phyloP scores from a whole-genome alignment of 2,888 invertebrate species.

The Eupeodes luniger region DNA sequence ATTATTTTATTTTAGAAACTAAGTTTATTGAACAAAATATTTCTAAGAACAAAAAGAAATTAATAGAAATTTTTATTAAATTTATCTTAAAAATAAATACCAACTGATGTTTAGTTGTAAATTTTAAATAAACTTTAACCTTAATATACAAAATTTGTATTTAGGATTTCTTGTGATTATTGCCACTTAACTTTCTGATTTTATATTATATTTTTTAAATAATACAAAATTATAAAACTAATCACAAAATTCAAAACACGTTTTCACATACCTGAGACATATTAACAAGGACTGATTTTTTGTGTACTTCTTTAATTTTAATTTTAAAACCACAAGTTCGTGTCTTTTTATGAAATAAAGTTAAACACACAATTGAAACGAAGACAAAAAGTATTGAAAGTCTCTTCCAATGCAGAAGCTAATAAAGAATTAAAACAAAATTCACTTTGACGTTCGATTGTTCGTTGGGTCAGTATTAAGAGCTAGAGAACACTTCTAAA shows the following conservation, averaged over 20 bases:
- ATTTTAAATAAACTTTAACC: too few species aligned
- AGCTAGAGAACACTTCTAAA: slow-evolving; percentile 65
- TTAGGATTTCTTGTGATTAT: too few species aligned
- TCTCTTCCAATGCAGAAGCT: background rate
- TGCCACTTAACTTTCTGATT: too few species aligned
- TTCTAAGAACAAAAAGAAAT: too few species aligned
- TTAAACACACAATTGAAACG: slow-evolving; percentile 2
- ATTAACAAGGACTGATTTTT: background rate
- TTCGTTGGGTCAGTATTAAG: background rate
- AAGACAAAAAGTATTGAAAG: background rate
- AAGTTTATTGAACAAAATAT: too few species aligned
- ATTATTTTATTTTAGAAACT: too few species aligned
- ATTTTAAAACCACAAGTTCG: background rate
- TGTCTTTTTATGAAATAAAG: background rate
- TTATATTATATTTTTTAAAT: too few species aligned
- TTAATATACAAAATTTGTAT: too few species aligned
- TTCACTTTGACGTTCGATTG: slow-evolving; percentile 35
- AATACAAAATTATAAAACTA: background rate
- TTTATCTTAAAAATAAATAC: too few species aligned
- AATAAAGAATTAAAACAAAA: background rate
- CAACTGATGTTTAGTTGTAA: too few species aligned
- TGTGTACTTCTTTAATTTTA: background rate
- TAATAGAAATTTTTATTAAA: too few species aligned
- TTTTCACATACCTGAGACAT: slow-evolving; percentile 64
- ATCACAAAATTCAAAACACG: background rate